phyloP scores from a whole-genome alignment of 2,888 invertebrate species.

The Tanaodytes sp. region DNA sequence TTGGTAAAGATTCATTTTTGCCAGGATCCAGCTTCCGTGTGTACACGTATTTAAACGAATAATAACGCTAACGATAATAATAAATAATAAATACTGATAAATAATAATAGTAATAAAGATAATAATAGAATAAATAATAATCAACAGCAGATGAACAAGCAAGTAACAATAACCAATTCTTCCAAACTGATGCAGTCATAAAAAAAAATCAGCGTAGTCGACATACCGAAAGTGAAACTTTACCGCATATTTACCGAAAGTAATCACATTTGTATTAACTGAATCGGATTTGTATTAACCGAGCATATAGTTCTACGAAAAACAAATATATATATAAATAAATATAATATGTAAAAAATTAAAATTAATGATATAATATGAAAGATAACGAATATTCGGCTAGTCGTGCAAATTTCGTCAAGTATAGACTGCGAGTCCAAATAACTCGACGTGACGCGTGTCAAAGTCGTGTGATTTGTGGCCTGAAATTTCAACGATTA shows the following conservation, averaged over 20 bases:
- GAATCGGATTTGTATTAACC: conserved; percentile 31
- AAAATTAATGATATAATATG: neutral
- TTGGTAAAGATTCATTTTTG: conserved; percentile 47
- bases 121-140: too few species aligned
- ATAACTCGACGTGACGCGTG: conserved; percentile 9
- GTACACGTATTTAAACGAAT: conserved; percentile 1
- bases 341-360: conserved; percentile 7
- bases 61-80: neutral
- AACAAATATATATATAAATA: too few species aligned
- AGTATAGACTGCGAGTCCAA: neutral
- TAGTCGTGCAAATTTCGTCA: conserved; percentile 37
- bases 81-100: neutral
- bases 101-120: too few species aligned
- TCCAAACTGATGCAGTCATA: conserved; percentile 17
- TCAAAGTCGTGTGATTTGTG: conserved; percentile 12
- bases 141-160: neutral
- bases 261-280: conserved; percentile 17
- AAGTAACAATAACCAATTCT: conserved; percentile 25
- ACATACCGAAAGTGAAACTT: conserved; percentile 41
- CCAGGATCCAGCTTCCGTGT: conserved; percentile 21
- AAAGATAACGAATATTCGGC: conserved; percentile 19
- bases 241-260: conserved; percentile 35
- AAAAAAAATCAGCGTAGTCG: conserved; percentile 7
- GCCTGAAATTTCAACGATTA: conserved; percentile 37
- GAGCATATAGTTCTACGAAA: conserved; percentile 7